A percentile compares a stretch with the other conserved stretches of the same genome.
Conservation (phyloP, 2,797 vertebrate species). For the Sciaenops ocellatus region DNA sequence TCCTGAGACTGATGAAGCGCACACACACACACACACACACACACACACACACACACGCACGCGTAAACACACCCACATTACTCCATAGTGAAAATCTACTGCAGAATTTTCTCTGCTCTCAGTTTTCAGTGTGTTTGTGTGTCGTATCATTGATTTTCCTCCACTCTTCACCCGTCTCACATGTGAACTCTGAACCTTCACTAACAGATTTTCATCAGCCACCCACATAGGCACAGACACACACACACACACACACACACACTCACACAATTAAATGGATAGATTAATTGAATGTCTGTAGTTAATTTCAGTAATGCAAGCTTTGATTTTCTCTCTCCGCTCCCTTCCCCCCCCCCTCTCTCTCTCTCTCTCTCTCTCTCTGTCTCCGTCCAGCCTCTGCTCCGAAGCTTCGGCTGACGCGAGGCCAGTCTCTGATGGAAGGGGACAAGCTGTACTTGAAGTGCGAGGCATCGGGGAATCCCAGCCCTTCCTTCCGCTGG, state of each 20-base stretch:
- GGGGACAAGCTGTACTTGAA: conserved; percentile 95
- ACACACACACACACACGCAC: conserved; percentile 21
- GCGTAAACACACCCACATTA: conserved; percentile 28
- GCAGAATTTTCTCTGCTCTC: conserved; percentile 44
- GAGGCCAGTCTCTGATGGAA: conserved; percentile 90
- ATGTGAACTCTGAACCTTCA: conserved; percentile 45
- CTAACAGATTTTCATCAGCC: conserved; percentile 23
- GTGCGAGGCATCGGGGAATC: conserved; percentile 94
- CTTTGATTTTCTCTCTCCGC: conserved; percentile 52
- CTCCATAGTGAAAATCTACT: conserved; percentile 59
- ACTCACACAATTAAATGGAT: conserved; percentile 29
- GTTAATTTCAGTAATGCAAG: conserved; percentile 52
- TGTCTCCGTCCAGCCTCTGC: conserved; percentile 85
- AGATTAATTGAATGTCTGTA: conserved; percentile 43
- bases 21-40: conserved; percentile 19
- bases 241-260: background rate
- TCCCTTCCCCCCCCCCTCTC: background rate
- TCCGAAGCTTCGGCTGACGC: conserved; percentile 93
- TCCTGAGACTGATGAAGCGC: conserved; percentile 58
- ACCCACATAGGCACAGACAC: conserved; percentile 13
- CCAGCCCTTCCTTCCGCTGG: conserved; percentile 95
- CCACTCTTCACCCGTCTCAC: conserved; percentile 4
- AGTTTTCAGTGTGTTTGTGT: conserved; percentile 15
- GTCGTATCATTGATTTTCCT: conserved; percentile 41
- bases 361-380: conserved; percentile 14